These are phyloP conservation scores for Drosophila flavopinicola DNA, from an alignment of 2,888 invertebrate genomes.

Conservation along the genomic window DNA sequence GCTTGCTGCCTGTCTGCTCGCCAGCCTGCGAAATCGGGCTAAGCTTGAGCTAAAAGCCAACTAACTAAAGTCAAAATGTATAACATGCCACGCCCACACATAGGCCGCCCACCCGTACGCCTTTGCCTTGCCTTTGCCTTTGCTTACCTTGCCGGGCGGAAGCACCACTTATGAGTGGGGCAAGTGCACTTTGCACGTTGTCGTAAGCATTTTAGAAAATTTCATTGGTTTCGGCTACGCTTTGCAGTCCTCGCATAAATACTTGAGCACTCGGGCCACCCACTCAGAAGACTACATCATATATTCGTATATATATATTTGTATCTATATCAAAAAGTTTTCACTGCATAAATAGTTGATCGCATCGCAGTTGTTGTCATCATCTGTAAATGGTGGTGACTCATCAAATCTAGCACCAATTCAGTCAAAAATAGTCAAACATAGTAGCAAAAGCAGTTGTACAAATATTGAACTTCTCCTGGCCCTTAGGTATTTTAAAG, in stretches of 20 bases:
- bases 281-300: conserved; percentile 23
- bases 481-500: too few species aligned
- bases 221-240: conserved; percentile 76
- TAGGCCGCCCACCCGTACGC: conserved; percentile 22
- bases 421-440: too few species aligned
- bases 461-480: too few species aligned
- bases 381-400: too few species aligned
- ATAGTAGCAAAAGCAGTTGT: conserved; percentile 2
- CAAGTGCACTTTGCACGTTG: conserved; percentile 75
- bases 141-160: background rate
- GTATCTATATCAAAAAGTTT: too few species aligned
- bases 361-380: conserved; percentile 61
- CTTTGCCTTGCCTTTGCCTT: conserved; percentile 19
- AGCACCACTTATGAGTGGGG: conserved; percentile 49
- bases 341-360: conserved; percentile 64
- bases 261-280: conserved; percentile 56
- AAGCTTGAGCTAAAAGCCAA: conserved; percentile 71
- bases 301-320: too few species aligned
- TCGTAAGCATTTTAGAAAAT: conserved; percentile 73
- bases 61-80: conserved; percentile 65
- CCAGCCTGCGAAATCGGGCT: conserved; percentile 54
- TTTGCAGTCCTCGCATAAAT: conserved; percentile 67
- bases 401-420: too few species aligned
- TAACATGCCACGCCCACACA: conserved; percentile 42
- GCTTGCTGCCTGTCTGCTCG: conserved; percentile 40